phyloP scores from a whole-genome alignment of 2,888 invertebrate genomes.

The Bombylius discolor region DNA sequence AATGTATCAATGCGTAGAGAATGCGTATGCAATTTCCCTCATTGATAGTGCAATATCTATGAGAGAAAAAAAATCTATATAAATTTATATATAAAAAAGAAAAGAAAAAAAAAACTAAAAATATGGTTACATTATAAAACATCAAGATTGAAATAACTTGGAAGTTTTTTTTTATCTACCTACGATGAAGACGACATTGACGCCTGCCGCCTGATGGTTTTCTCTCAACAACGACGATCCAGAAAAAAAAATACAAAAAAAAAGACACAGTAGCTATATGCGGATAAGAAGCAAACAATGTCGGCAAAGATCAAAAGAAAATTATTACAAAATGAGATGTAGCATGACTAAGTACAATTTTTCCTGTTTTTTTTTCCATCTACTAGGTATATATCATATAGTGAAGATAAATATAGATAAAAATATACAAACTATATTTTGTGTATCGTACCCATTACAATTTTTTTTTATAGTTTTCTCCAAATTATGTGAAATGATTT shows the following conservation, averaged over 20 bases:
- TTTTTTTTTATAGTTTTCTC: too few relatives aligned
- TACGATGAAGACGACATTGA: not conserved
- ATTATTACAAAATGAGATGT: conserved; percentile 35
- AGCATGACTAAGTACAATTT: conserved; percentile 37
- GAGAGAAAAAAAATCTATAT: not conserved
- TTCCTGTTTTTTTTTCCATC: conserved; percentile 9
- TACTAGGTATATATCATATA: too few relatives aligned
- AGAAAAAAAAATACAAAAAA: not conserved
- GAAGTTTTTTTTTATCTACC: not conserved
- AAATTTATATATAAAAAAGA: not conserved
- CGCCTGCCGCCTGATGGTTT: not conserved
- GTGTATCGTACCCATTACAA: too few relatives aligned
- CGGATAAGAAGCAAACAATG: conserved; percentile 14
- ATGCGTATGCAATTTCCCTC: not conserved
- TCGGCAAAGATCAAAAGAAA: conserved; percentile 30
- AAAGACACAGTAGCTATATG: conserved; percentile 10
- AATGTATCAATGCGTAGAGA: not conserved
- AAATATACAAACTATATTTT: too few relatives aligned
- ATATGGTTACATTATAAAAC: not conserved
- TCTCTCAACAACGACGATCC: not conserved
- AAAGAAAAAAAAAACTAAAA: not conserved
- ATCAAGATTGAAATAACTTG: not conserved
- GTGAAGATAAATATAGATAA: too few relatives aligned
- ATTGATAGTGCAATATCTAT: not conserved
- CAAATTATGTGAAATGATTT: too few relatives aligned